phyloP scores from a whole-genome alignment of 2,113 vertebrate species.

The Spea bombifrons region DNA sequence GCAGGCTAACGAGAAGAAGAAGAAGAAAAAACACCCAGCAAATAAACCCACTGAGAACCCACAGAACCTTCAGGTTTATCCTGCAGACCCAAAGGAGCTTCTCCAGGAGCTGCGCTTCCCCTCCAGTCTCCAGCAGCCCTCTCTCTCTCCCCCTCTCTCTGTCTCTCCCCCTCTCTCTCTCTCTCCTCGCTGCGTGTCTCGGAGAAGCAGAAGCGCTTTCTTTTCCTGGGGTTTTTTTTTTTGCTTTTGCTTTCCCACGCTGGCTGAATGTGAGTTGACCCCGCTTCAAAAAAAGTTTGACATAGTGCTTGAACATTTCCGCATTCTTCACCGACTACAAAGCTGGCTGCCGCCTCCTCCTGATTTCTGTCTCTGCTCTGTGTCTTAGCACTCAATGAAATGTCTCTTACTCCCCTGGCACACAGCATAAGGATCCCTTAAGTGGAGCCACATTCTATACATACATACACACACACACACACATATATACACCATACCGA shows the following conservation, averaged over 20 bases:
- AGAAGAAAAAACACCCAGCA: neutral
- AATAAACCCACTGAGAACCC: constrained; percentile 14
- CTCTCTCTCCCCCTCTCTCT: neutral
- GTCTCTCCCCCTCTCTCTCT: constrained; percentile 12
- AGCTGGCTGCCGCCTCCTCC: constrained; percentile 87
- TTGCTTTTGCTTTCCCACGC: constrained; percentile 87
- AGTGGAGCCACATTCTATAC: neutral
- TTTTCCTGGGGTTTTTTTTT: constrained; percentile 58
- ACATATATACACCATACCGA: neutral
- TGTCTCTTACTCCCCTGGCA: constrained; percentile 79
- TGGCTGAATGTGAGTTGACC: constrained; percentile 97
- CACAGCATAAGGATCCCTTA: constrained; percentile 34
- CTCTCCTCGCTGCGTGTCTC: constrained; percentile 51
- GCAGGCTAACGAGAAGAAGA: neutral
- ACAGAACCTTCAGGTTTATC: constrained; percentile 50
- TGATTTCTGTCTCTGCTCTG: constrained; percentile 86
- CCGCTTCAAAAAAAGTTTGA: constrained; percentile 97
- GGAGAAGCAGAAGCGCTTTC: constrained; percentile 61
- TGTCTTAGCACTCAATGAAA: constrained; percentile 82
- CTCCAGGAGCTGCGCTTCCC: neutral
- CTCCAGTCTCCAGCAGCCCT: neutral
- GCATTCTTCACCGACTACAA: constrained; percentile 98
- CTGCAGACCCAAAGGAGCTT: constrained; percentile 31
- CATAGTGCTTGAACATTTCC: constrained; percentile 97
- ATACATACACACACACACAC: constrained; percentile 17